A percentile compares a stretch with the other conserved stretches of the same genome.
phyloP scores from a whole-genome alignment of 2,113 vertebrate species.

The Xiphophorus couchianus region DNA sequence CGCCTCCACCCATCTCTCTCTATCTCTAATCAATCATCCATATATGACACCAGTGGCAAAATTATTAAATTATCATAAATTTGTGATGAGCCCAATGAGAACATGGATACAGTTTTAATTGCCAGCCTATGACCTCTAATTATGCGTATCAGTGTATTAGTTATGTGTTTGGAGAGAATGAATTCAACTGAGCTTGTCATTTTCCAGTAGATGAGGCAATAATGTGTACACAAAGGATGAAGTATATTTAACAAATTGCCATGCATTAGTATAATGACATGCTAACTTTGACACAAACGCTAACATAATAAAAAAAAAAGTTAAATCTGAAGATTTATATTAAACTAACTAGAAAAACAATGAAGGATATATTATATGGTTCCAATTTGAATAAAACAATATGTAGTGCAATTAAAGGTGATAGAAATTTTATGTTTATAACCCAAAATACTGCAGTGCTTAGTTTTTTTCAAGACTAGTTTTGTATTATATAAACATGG shows the following conservation, averaged over 20 bases:
- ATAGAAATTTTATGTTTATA: not conserved
- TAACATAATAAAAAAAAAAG: not conserved
- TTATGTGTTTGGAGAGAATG: conserved; percentile 70
- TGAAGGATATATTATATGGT: not conserved
- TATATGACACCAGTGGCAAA: conserved; percentile 72
- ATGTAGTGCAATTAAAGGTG: not conserved
- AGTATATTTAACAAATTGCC: conserved; percentile 60
- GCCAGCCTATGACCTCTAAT: conserved; percentile 72
- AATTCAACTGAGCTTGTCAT: conserved; percentile 71
- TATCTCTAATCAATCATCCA: conserved; percentile 75
- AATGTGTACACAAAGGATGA: conserved; percentile 45
- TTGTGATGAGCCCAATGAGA: conserved; percentile 65
- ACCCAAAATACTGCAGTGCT: not conserved
- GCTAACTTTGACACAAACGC: conserved; percentile 14
- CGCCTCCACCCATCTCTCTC: conserved; percentile 53
- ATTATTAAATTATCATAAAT: conserved; percentile 73
- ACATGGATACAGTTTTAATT: conserved; percentile 72
- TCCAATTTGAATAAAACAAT: conserved; percentile 11
- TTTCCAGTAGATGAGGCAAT: conserved; percentile 65
- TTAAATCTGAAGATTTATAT: not conserved
- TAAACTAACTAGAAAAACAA: not conserved
- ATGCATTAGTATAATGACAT: conserved; percentile 30
- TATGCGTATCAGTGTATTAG: conserved; percentile 72
- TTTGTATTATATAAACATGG: not conserved
- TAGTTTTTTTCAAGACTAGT: not conserved